Evolutionary conservation across 2,888 invertebrate genomes (phyloP), one percentile per base, ranked within the genome.

Genomic region (Macropis europaea): DNA sequence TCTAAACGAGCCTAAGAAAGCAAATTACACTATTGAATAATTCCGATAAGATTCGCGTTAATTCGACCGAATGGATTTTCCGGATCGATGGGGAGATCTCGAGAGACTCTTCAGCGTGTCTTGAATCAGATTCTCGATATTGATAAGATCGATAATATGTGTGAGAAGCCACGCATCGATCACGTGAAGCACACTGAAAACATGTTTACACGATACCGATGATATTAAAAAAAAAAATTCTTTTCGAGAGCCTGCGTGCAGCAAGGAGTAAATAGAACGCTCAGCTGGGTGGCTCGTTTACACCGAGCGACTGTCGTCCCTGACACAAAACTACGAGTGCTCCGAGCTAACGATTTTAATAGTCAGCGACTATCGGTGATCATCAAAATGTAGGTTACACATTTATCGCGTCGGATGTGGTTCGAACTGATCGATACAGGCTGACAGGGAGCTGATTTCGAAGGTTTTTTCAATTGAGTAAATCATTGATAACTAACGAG

Each of bases 351-450:
- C 13, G 38, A 38, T 38, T 43, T 38, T 45, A 64, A 43, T 17
- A 36, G 9, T 6, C n/a, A 3, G n/a, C n/a, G 2, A 15, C 5
- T 34, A 62, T 36, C 32, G 13, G n/a, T 47, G 24, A 36, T 34
- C 22, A 62, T 15, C 36, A 24, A 52, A 52, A 66, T 43, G 30
- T 52, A 13, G 30, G 43, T 60, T 60, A 52, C 19, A 24, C 5
- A 7, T 24, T 50, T 3, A 4, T 42, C 36, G n/a, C 7, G 6
- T 7, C 43, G 7, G 24, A 28, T n/a, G n/a, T 22, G 6, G 1
- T 15, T 15, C 40, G 4, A 30, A 7, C 24, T 28, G 7, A 4
- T 5, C 9, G 32, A 6, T 42, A 7, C 3, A 2, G 15, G 6
- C 15, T 26, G 38, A n/a, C 9, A 6, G n/a, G 17, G 13, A 38